Evolutionary conservation across 1,140 invertebrate species (phyloP), one percentile per base, ranked within the genome.

Genomic region (Lepidostoma basale): DNA sequence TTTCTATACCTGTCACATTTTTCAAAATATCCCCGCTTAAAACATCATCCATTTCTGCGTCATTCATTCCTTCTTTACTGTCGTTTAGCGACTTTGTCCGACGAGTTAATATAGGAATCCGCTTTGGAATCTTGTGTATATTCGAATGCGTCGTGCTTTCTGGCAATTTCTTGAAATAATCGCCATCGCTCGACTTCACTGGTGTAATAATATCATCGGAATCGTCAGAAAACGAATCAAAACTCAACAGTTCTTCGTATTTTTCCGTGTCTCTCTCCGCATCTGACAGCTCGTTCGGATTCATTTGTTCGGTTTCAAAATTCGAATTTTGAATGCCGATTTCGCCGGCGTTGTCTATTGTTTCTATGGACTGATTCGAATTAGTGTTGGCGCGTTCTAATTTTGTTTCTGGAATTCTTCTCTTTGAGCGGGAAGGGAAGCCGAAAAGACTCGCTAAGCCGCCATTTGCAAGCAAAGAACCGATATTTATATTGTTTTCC

Each of bases 1-100:
- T 82, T 68, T 85, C 81, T n/a, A 86, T 78, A 0, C 85, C 83
- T 9, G 80, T 70, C 5, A 77, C 62, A 64, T 78, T 74, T 12
- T 76, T 76, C 14, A 47, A 36, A 39, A 18, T 20, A 12, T 54
- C 30, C 3, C 25, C 23, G 23, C 33, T 56, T 10, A 60, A 47
- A 26, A 56, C 33, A 10, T 23, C 2, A 20, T 67, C 59, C 3
- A 33, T 56, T 1, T 26, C 23, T 2, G 14, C 49, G n/a, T 66
- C 49, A 2, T 20, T 36, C 8, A 56, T 14, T 30, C 36, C 49
- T 69, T 69, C 75, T 67, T 42, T 80, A 77, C 69, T 26, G 3
- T 60, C 58, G 22, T 68, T 58, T 23, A 72, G 25, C 20, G 70
- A 72, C 47, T 72, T 72, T 12, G 66, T 9, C 1, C 40, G 26